phyloP scores from a whole-genome alignment of 2,888 invertebrate species.

The Aporophyla lueneburgensis region DNA sequence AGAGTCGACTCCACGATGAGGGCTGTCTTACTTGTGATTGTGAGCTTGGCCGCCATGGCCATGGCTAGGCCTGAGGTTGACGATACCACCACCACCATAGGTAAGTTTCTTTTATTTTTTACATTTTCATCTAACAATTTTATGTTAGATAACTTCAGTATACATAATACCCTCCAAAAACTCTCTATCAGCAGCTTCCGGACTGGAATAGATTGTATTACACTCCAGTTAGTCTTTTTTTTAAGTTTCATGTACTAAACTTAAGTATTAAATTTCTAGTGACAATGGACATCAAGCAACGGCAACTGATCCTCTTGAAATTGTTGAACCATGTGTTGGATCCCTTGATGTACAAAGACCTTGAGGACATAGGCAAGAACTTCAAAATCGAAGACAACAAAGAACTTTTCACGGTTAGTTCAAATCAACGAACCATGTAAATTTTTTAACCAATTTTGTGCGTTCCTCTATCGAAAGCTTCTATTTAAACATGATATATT shows the following conservation, averaged over 20 bases:
- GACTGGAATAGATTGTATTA: not conserved
- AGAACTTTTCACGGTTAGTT: conserved; percentile 65
- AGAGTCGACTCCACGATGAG: conserved; percentile 83
- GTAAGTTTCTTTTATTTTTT: conserved; percentile 69
- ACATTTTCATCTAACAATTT: too few relatives aligned
- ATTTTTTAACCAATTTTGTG: not conserved
- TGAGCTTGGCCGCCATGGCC: conserved; percentile 84
- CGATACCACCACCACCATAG: conserved; percentile 69
- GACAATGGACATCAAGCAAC: conserved; percentile 82
- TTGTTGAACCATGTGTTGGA: conserved; percentile 89
- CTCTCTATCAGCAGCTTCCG: not conserved
- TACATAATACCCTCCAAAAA: too few relatives aligned
- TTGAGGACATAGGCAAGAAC: conserved; percentile 82
- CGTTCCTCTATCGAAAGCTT: not conserved
- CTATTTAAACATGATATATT: not conserved
- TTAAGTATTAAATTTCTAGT: conserved; percentile 73
- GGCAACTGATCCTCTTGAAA: conserved; percentile 88
- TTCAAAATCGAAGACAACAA: conserved; percentile 85
- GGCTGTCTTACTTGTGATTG: conserved; percentile 76
- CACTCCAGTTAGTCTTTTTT: not conserved
- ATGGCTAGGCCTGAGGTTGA: conserved; percentile 80
- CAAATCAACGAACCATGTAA: not conserved
- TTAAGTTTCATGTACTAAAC: not conserved
- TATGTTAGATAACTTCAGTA: too few relatives aligned
- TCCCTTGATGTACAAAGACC: conserved; percentile 86